Percentiles rank a stretch among this genome's conserved stretches.
phyloP scores from a whole-genome alignment of 1,140 invertebrate genomes.

The Centruroides sculpturatus region DNA sequence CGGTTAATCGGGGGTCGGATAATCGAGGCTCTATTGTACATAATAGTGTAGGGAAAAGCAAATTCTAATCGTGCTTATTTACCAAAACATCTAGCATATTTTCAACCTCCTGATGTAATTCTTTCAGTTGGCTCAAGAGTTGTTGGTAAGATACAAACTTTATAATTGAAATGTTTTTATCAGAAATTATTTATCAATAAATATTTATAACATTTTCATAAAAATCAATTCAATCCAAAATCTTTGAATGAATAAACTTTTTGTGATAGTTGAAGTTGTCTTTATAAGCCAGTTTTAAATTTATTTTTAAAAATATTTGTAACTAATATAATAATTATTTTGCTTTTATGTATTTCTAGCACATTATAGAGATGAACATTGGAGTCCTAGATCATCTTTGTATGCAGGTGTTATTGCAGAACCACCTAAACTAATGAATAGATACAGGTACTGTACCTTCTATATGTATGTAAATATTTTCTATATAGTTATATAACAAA shows the following conservation, averaged over 20 bases:
- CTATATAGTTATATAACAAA: too few species aligned
- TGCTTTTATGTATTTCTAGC: constrained; percentile 26
- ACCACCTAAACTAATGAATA: constrained; percentile 60
- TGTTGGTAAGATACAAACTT: constrained; percentile 36
- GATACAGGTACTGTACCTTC: constrained; percentile 37
- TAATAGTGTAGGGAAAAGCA: constrained; percentile 28
- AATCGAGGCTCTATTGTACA: too few species aligned
- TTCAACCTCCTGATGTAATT: constrained; percentile 39
- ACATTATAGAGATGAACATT: constrained; percentile 47
- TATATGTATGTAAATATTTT: too few species aligned
- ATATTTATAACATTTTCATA: too few species aligned
- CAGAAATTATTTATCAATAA: too few species aligned
- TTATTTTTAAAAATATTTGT: too few species aligned
- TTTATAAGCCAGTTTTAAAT: too few species aligned
- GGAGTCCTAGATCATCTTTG: constrained; percentile 35
- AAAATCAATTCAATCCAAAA: too few species aligned
- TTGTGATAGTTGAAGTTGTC: too few species aligned
- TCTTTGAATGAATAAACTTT: too few species aligned
- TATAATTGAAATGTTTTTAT: too few species aligned
- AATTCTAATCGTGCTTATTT: constrained; percentile 30
- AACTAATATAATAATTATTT: not conserved
- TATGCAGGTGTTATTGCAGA: constrained; percentile 83
- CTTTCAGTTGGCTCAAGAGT: constrained; percentile 56
- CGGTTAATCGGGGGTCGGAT: too few species aligned
- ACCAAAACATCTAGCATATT: constrained; percentile 52